Conservation (phyloP, 2,113 vertebrate genomes). For the Petrocephalus microphthalmus region DNA sequence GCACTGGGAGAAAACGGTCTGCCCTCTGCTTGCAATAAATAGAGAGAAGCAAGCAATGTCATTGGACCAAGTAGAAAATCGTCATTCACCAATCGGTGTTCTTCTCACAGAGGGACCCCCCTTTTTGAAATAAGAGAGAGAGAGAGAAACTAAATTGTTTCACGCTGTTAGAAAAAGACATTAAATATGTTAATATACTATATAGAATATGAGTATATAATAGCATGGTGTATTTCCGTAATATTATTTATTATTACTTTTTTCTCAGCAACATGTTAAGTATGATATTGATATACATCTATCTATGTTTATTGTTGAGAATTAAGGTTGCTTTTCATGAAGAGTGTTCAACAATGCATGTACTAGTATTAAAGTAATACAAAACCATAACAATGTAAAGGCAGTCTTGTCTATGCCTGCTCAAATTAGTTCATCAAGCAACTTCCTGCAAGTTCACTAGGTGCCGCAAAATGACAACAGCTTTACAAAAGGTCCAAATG, state of each 20-base stretch:
- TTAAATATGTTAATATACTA: constrained; percentile 13
- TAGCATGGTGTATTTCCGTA: background rate
- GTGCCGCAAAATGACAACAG: background rate
- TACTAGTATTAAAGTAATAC: background rate
- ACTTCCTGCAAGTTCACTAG: background rate
- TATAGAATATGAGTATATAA: background rate
- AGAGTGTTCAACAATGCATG: background rate
- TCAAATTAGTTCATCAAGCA: background rate
- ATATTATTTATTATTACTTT: background rate
- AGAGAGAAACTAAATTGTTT: constrained; percentile 72
- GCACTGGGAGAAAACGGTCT: constrained; percentile 91
- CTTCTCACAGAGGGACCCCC: constrained; percentile 75
- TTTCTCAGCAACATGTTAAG: no score
- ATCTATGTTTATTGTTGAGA: background rate
- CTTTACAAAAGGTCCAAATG: background rate
- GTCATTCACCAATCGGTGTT: constrained; percentile 86
- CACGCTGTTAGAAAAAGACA: constrained; percentile 47
- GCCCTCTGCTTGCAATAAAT: constrained; percentile 97
- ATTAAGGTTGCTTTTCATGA: background rate
- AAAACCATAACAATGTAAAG: background rate
- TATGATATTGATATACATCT: background rate
- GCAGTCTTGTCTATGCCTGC: background rate
- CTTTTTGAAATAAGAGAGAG: constrained; percentile 51
- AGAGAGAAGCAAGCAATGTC: constrained; percentile 75
- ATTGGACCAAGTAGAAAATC: constrained; percentile 88